Conservation (phyloP, 2,888 invertebrate genomes). For the Koerneria pararmatus region DNA sequence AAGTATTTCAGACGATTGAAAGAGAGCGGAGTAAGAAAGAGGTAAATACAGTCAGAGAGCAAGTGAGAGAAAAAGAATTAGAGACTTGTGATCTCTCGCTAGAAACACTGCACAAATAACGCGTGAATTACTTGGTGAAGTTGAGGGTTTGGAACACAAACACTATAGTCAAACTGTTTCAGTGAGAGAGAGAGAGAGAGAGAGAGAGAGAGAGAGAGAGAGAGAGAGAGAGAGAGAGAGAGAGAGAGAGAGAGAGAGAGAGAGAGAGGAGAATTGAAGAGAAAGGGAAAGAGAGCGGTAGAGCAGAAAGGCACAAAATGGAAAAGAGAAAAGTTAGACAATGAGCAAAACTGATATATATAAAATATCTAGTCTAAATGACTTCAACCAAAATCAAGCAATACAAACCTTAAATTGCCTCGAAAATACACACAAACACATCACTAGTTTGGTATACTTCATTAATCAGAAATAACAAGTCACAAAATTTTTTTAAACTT, state of each 20-base stretch:
- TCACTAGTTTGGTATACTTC: no score
- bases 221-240: slow-evolving; percentile 2
- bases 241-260: slow-evolving; percentile 2
- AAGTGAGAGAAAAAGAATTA: background rate
- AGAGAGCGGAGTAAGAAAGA: no score
- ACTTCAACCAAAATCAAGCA: no score
- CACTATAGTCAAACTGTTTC: background rate
- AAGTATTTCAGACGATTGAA: no score
- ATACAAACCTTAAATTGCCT: no score
- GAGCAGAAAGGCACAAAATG: background rate
- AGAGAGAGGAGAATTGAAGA: background rate
- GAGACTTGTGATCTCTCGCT: background rate
- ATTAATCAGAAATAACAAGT: no score
- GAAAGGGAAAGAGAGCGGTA: background rate
- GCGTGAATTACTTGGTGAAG: no score
- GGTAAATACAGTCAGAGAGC: background rate
- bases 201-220: slow-evolving; percentile 2
- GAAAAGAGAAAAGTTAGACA: background rate
- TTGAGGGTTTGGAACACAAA: no score
- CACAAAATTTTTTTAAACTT: no score
- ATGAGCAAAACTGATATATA: no score
- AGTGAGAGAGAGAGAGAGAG: background rate
- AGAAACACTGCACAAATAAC: background rate
- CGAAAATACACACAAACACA: no score
- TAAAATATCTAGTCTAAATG: no score